phyloP scores from a whole-genome alignment of 2,797 vertebrate species.

The Lepus townsendii region DNA sequence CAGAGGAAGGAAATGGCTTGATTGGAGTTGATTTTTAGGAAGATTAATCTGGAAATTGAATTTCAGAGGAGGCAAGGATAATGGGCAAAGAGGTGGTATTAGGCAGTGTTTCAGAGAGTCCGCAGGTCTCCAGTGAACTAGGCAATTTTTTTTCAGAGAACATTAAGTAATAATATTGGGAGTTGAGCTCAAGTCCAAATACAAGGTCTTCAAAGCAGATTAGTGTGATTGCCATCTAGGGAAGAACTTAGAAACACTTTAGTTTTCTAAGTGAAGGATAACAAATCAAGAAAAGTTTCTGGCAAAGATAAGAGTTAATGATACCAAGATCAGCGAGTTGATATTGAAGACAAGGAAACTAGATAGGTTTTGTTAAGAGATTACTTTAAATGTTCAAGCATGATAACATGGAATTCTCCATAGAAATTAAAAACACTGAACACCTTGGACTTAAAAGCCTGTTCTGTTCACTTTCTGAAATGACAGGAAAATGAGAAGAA shows the following conservation, averaged over 20 bases:
- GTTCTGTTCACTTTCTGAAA: background rate
- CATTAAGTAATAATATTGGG: background rate
- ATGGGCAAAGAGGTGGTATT: background rate
- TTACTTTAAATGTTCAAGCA: background rate
- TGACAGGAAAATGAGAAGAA: background rate
- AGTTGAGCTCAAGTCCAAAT: background rate
- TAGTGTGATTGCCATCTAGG: background rate
- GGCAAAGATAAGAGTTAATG: background rate
- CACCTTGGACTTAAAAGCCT: background rate
- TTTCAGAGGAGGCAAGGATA: constrained; percentile 28
- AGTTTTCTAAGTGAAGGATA: background rate
- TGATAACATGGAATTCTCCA: background rate
- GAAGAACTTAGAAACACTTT: background rate
- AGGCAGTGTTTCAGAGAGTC: background rate
- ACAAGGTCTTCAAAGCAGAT: background rate
- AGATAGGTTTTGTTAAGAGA: background rate
- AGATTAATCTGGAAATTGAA: constrained; percentile 68
- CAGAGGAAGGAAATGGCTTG: constrained; percentile 36
- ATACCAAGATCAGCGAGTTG: background rate
- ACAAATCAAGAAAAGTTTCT: background rate
- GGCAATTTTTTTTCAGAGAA: background rate
- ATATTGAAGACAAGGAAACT: background rate
- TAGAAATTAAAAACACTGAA: background rate
- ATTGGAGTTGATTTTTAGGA: constrained; percentile 69
- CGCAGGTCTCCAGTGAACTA: background rate